Conservation (phyloP, 2,888 invertebrate genomes). For the Cryptophagus acutangulus region DNA sequence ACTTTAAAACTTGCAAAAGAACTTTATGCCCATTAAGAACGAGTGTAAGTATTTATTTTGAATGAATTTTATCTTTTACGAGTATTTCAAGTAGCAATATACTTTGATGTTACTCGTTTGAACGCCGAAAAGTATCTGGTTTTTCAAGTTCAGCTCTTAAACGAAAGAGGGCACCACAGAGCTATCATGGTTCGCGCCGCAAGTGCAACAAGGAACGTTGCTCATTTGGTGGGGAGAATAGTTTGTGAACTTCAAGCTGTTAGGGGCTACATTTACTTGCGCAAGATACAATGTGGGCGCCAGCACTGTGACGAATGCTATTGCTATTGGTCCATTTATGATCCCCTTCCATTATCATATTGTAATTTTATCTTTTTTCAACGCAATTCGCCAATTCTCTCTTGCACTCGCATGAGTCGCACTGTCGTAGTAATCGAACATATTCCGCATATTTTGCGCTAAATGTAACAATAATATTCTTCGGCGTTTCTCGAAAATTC, state of each 20-base stretch:
- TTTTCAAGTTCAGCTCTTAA: slow-evolving; percentile 42
- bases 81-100: slow-evolving; percentile 43
- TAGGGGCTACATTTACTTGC: slow-evolving; percentile 46
- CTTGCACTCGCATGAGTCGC: not conserved
- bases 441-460: too few species aligned
- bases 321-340: slow-evolving; percentile 57
- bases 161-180: slow-evolving; percentile 51
- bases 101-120: slow-evolving; percentile 54
- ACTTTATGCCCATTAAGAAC: slow-evolving; percentile 25
- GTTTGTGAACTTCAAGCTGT: slow-evolving; percentile 36
- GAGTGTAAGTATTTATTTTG: slow-evolving; percentile 37
- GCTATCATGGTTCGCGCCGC: slow-evolving; percentile 23
- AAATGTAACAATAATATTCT: too few species aligned
- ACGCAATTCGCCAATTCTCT: slow-evolving; percentile 17
- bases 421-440: too few species aligned
- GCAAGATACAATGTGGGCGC: slow-evolving; percentile 47
- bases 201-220: slow-evolving; percentile 32
- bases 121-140: slow-evolving; percentile 52
- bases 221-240: slow-evolving; percentile 34
- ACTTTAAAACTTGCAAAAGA: slow-evolving; percentile 20
- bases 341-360: slow-evolving; percentile 46
- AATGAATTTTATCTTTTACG: slow-evolving; percentile 45
- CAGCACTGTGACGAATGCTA: slow-evolving; percentile 55
- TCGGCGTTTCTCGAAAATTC: too few species aligned
- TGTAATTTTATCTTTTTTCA: slow-evolving; percentile 30